A percentile compares a stretch with the other conserved stretches of the same genome.
Evolutionary conservation across 37 sponge, comb jelly and placozoan species (phyloP).

Genomic region (Dysidea cf. avara): DNA sequence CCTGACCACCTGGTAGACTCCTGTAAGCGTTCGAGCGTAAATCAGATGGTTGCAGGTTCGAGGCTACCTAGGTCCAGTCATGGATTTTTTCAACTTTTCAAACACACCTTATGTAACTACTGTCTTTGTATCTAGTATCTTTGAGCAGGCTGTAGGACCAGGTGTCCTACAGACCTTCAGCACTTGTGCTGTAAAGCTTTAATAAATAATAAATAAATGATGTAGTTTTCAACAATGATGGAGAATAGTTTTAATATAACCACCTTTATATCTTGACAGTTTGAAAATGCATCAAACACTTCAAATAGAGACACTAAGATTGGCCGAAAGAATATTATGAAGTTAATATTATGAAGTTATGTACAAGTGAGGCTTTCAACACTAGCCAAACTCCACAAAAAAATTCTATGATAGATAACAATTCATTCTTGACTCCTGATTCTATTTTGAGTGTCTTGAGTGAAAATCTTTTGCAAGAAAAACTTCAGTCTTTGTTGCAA

Average conservation of each 20-base stretch:
- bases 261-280: constrained; percentile 13
- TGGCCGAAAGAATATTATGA: constrained; percentile 34
- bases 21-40: too few species aligned
- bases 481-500: constrained; percentile 22
- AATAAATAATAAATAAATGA: too few species aligned
- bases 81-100: too few species aligned
- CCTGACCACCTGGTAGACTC: too few species aligned
- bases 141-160: too few species aligned
- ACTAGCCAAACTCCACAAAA: constrained; percentile 39
- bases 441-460: constrained; percentile 16
- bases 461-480: constrained; percentile 11
- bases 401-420: constrained; percentile 48
- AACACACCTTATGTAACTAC: too few species aligned
- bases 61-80: too few species aligned
- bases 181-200: too few species aligned
- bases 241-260: constrained; percentile 56
- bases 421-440: neutral
- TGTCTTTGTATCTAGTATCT: too few species aligned
- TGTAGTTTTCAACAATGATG: constrained; percentile 39
- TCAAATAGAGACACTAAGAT: constrained; percentile 27
- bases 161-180: too few species aligned
- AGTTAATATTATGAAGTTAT: constrained; percentile 29
- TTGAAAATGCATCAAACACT: constrained; percentile 37
- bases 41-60: too few species aligned
- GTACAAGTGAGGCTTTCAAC: neutral